Percentiles rank a stretch among this genome's conserved stretches.
Evolutionary conservation across 2,113 vertebrate species (phyloP).

Genomic region (Podarcis raffonei): DNA sequence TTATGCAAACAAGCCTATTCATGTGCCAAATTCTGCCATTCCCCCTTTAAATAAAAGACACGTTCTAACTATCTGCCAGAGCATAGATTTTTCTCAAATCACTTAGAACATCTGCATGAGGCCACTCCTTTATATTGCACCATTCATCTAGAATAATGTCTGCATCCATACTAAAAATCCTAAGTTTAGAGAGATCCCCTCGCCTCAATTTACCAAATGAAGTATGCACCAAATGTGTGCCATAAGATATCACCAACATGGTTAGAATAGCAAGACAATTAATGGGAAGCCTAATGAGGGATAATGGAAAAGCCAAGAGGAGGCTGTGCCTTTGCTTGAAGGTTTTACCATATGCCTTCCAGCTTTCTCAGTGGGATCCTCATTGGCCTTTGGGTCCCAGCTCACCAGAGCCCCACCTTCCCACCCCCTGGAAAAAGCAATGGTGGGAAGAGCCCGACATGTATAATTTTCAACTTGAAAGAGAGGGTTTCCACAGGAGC

Average conservation of each 20-base stretch:
- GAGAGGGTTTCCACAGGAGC: neutral
- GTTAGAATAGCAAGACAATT: neutral
- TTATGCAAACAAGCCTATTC: neutral
- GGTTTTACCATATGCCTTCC: neutral
- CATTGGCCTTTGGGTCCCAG: neutral
- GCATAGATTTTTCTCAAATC: neutral
- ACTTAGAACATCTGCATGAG: neutral
- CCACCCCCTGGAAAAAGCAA: neutral
- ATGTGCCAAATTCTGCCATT: neutral
- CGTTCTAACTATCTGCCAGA: neutral
- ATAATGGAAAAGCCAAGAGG: neutral
- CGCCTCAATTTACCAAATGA: neutral
- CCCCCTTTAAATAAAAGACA: neutral
- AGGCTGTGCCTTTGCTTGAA: neutral
- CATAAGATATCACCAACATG: neutral
- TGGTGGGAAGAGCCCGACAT: neutral
- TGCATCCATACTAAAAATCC: neutral
- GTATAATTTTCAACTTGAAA: neutral
- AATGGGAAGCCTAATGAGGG: neutral
- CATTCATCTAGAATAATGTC: neutral
- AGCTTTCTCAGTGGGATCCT: neutral
- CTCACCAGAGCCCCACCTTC: neutral
- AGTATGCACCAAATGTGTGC: neutral
- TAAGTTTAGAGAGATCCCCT: neutral
- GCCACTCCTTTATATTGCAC: too few relatives aligned